A percentile compares a stretch with the other conserved stretches of the same genome.
phyloP scores from a whole-genome alignment of 2,888 invertebrate species.

The Sericinus montela region DNA sequence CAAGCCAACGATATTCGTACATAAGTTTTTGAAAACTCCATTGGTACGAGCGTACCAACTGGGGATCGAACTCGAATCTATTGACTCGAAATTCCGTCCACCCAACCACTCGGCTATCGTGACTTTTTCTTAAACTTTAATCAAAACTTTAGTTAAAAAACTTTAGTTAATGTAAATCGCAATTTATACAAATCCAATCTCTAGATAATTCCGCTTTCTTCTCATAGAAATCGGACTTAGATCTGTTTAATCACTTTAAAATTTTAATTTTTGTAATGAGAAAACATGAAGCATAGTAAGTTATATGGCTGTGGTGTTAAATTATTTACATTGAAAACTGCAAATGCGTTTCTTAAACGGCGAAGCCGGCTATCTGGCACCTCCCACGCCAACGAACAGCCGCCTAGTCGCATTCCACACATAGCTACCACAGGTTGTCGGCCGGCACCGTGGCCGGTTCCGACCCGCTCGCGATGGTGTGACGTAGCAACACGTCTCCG shows the following conservation, averaged over 20 bases:
- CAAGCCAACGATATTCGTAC: too few relatives aligned
- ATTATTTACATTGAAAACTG: constrained; percentile 31
- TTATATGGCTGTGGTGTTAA: constrained; percentile 1
- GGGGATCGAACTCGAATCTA: too few relatives aligned
- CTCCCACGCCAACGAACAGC: constrained; percentile 64
- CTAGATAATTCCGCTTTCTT: not conserved
- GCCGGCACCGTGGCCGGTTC: constrained; percentile 62
- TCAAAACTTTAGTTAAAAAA: too few relatives aligned
- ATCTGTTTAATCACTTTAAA: not conserved
- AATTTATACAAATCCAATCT: not conserved
- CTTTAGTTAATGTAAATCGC: not conserved
- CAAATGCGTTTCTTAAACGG: constrained; percentile 44
- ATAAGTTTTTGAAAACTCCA: too few relatives aligned
- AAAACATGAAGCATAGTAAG: constrained; percentile 3
- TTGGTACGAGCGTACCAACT: too few relatives aligned
- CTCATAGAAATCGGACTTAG: not conserved
- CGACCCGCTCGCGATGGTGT: constrained; percentile 56
- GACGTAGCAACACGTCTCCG: constrained; percentile 55
- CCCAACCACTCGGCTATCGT: too few relatives aligned
- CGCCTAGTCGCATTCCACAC: constrained; percentile 68
- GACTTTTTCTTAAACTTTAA: too few relatives aligned
- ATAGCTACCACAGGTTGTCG: constrained; percentile 70
- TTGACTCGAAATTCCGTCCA: too few relatives aligned
- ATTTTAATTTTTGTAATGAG: not conserved
- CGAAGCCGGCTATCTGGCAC: constrained; percentile 47